These are phyloP conservation scores for Thelaira solivaga DNA, from an alignment of 2,888 invertebrate genomes.

Conservation along the genomic window DNA sequence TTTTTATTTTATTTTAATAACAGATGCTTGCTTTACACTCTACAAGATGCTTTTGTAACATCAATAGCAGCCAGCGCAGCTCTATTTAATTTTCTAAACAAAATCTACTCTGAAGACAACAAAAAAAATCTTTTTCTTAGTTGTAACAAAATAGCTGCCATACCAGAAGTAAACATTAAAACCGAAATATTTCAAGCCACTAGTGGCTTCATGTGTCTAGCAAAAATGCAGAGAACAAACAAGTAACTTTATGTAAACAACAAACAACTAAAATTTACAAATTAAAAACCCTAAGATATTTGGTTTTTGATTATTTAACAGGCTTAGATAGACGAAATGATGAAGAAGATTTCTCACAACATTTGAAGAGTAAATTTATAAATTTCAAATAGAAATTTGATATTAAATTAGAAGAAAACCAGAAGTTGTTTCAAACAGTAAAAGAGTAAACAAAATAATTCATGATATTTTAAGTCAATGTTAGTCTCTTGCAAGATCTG, in stretches of 20 bases:
- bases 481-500: too few relatives aligned
- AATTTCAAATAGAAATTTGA: too few relatives aligned
- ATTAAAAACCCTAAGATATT: constrained; percentile 2
- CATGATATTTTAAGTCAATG: too few relatives aligned
- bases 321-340: not conserved
- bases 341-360: constrained; percentile 6
- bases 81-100: constrained; percentile 5
- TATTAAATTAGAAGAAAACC: too few relatives aligned
- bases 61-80: constrained; percentile 40
- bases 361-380: constrained; percentile 37
- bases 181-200: constrained; percentile 9
- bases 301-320: not conserved
- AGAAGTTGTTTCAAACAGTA: too few relatives aligned
- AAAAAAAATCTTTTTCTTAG: too few relatives aligned
- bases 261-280: not conserved
- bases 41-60: not conserved
- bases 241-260: not conserved
- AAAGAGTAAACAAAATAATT: too few relatives aligned
- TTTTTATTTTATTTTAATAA: constrained; percentile 17
- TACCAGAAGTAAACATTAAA: not conserved
- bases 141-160: constrained; percentile 19
- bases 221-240: not conserved
- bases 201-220: not conserved
- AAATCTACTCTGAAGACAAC: not conserved
- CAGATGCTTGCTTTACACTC: constrained; percentile 44